Conservation (phyloP, 2,888 invertebrate genomes). For the Stictocephala bisonia region DNA sequence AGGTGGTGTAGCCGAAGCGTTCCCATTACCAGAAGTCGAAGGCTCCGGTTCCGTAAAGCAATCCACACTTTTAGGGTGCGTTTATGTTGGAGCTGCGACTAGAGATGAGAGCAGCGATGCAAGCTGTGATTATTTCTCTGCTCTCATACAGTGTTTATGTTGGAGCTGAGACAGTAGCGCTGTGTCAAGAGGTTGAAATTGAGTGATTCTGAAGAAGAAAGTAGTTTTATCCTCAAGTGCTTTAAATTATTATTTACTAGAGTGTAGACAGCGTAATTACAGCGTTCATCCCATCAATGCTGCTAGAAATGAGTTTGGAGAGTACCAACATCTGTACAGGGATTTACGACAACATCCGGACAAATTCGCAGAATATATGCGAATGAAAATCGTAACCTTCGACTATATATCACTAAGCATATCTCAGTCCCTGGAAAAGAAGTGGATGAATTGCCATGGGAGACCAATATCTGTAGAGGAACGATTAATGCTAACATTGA, state of each 20-base stretch:
- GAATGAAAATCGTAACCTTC: conserved; percentile 7
- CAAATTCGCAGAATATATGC: conserved; percentile 7
- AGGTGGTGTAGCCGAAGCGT: too few relatives aligned
- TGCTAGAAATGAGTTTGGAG: conserved; percentile 2
- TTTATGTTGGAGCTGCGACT: too few relatives aligned
- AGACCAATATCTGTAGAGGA: conserved; percentile 13
- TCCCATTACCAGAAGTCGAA: too few relatives aligned
- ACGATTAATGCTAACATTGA: conserved; percentile 13
- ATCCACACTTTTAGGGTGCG: too few relatives aligned
- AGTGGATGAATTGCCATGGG: conserved; percentile 2
- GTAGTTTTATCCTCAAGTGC: conserved; percentile 10
- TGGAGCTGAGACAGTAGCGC: too few relatives aligned
- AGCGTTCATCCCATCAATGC: conserved; percentile 4
- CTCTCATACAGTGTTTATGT: too few relatives aligned
- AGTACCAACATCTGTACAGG: conserved; percentile 10
- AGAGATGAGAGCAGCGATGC: too few relatives aligned
- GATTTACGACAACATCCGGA: conserved; percentile 10
- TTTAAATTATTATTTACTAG: conserved; percentile 1
- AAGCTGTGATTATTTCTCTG: too few relatives aligned
- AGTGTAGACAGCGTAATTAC: conserved; percentile 7
- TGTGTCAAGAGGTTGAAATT: too few relatives aligned
- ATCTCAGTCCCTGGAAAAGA: conserved; percentile 13
- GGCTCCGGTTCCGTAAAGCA: too few relatives aligned
- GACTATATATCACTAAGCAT: conserved; percentile 7
- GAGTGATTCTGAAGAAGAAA: conserved; percentile 10